These are phyloP conservation scores for Ageneiosus marmoratus DNA, from an alignment of 2,113 vertebrate genomes.

Conservation along the genomic window DNA sequence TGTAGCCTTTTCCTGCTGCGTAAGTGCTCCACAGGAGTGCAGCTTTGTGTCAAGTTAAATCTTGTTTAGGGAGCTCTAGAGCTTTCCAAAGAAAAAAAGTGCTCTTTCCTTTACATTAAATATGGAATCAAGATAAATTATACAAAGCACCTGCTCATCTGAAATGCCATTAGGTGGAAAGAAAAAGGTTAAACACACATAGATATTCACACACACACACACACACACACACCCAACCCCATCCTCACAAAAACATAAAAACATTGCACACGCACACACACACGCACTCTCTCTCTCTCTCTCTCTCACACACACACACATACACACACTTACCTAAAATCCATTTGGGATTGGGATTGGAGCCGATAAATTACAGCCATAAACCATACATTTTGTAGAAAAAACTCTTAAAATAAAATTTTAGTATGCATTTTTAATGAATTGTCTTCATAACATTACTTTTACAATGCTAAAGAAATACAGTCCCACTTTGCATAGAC, in stretches of 20 bases:
- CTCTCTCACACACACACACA: neutral
- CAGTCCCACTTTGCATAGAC: neutral
- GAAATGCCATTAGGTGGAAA: constrained; percentile 65
- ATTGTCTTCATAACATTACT: neutral
- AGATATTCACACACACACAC: neutral
- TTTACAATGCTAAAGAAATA: neutral
- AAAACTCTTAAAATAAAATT: neutral
- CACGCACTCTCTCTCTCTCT: neutral
- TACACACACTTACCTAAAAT: no score
- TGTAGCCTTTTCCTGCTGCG: constrained; percentile 16
- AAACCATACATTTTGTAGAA: neutral
- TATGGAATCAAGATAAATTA: constrained; percentile 76
- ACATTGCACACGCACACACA: neutral
- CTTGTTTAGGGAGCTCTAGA: constrained; percentile 30
- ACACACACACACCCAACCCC: neutral
- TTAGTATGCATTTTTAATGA: neutral
- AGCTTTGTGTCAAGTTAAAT: constrained; percentile 35
- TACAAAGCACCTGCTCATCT: constrained; percentile 75
- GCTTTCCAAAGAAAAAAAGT: constrained; percentile 24
- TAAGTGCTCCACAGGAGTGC: constrained; percentile 20
- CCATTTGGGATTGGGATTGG: no score
- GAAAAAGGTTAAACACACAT: constrained; percentile 31
- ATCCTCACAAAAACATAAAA: no score
- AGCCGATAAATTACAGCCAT: no score
- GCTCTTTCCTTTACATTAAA: constrained; percentile 64